Evolutionary conservation across 2,113 vertebrate genomes (phyloP), one percentile per base, ranked within the genome.

Genomic region (Archocentrus centrarchus): DNA sequence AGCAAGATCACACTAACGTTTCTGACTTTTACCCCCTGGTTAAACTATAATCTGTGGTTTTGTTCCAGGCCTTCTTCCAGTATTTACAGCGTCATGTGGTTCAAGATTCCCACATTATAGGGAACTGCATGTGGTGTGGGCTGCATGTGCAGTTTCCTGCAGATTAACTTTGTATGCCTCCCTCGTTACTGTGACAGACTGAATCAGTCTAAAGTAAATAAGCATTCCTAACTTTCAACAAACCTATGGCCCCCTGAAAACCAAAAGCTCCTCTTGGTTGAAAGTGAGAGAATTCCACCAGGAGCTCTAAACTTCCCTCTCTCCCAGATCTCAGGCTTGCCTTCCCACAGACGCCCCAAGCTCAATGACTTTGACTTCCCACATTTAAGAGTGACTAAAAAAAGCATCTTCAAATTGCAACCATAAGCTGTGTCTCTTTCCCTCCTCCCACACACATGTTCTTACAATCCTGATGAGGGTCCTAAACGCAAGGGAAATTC

Each of bases 371-470:
- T 85, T 93, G 93, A 94, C 95, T 96, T 96, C 96, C 96, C 94
- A 96, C 95, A 96, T 96, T 92, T 95, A 95, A 96, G 92, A 89
- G 92, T 17, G 81, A 82, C 96, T 96, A 96, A 96, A 96, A 96
- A 95, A 96, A 96, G 95, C 92, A 93, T 94, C 90, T 89, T 92
- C 68, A 96, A 96, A 96, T 96, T 96, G 93, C 93, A 96, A 95
- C 95, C 96, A 96, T 94, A 95, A 94, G 95, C 91, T 92, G 78
- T 88, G 86, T 90, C 80, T 68, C 80, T 55, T 86, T 85, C 76
- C 79, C 90, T 91, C 63, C 84, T 75, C 79, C 79, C 86, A 85
- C 89, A 86, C 86, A 68, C 70, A 82, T 66, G 11, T 82, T 84
- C 81, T 32, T 85, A 85, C 79, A 79, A 63, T 87, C 79, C 89